Percentiles rank a stretch among this genome's conserved stretches.
These are phyloP conservation scores for Trematomus loennbergii DNA, from an alignment of 2,113 vertebrate genomes.

Conservation along the genomic window DNA sequence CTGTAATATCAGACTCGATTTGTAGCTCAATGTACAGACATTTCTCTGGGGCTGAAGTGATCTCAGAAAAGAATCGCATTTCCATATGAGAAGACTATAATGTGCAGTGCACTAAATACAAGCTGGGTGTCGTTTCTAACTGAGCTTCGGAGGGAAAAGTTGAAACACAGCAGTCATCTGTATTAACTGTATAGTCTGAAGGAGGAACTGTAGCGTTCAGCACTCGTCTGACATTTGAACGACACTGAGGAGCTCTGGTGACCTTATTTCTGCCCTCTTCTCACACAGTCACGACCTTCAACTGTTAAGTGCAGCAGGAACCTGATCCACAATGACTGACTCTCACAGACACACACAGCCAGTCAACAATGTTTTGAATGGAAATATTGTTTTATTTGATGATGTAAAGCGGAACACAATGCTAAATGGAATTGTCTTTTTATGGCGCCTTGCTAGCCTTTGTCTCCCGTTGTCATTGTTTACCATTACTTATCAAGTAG, in stretches of 20 bases:
- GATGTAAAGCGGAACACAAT: not conserved
- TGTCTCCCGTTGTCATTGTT: not conserved
- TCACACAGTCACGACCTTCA: slow-evolving; percentile 47
- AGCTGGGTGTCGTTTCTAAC: not conserved
- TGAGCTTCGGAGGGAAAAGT: too few relatives aligned
- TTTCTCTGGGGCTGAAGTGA: not conserved
- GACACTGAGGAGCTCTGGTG: slow-evolving; percentile 30
- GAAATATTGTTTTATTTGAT: not conserved
- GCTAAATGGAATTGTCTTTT: too few relatives aligned
- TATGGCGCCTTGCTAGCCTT: not conserved
- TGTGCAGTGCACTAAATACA: not conserved
- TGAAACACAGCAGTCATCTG: not conserved
- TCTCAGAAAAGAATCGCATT: not conserved
- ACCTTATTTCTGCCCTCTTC: slow-evolving; percentile 59
- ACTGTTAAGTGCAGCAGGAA: slow-evolving; percentile 57
- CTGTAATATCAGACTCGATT: slow-evolving; percentile 32
- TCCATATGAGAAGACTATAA: not conserved
- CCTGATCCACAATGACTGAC: slow-evolving; percentile 44
- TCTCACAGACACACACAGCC: not conserved
- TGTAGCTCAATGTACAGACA: not conserved
- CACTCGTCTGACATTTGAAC: slow-evolving; percentile 55
- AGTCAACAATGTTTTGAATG: not conserved
- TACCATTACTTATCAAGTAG: not conserved
- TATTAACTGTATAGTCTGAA: not conserved
- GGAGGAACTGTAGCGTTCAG: not conserved